Conservation (phyloP, 2,113 vertebrate species). For the Xyliphius kryptos region DNA sequence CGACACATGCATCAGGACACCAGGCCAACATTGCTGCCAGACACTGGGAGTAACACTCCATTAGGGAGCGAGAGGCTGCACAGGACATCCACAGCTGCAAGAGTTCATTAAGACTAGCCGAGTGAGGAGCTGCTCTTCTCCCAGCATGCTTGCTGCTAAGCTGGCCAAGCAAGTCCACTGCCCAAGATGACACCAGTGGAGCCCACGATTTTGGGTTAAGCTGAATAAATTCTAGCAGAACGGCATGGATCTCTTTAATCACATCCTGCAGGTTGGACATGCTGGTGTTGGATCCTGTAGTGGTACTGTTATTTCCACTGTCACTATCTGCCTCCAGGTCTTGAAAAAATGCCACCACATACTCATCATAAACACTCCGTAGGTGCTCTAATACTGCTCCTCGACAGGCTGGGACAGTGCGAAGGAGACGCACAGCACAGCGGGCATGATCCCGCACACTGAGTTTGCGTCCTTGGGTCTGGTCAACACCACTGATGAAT, state of each 20-base stretch:
- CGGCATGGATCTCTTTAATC: constrained; percentile 76
- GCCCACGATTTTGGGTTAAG: constrained; percentile 87
- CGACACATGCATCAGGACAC: constrained; percentile 89
- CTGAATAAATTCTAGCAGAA: constrained; percentile 75
- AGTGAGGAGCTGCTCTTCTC: constrained; percentile 73
- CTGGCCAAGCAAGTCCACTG: constrained; percentile 87
- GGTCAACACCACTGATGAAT: constrained; percentile 80
- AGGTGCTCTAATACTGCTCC: constrained; percentile 86
- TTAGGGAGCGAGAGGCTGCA: constrained; percentile 76
- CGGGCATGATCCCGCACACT: constrained; percentile 79
- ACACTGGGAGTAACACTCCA: constrained; percentile 93
- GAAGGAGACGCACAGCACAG: constrained; percentile 79
- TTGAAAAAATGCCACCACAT: constrained; percentile 74
- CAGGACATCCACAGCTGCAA: constrained; percentile 94
- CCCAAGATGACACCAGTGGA: constrained; percentile 81
- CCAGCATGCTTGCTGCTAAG: constrained; percentile 86
- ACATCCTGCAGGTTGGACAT: constrained; percentile 78
- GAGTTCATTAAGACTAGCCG: constrained; percentile 82
- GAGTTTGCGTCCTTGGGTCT: constrained; percentile 76
- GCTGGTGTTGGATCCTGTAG: constrained; percentile 37
- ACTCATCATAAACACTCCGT: constrained; percentile 83
- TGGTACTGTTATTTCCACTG: constrained; percentile 40
- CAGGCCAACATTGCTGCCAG: constrained; percentile 80
- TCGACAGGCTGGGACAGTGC: constrained; percentile 79
- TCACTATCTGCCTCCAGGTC: constrained; percentile 62